These are phyloP conservation scores for Rotaria macrura DNA, from an alignment of 2,888 invertebrate genomes.

Conservation along the genomic window DNA sequence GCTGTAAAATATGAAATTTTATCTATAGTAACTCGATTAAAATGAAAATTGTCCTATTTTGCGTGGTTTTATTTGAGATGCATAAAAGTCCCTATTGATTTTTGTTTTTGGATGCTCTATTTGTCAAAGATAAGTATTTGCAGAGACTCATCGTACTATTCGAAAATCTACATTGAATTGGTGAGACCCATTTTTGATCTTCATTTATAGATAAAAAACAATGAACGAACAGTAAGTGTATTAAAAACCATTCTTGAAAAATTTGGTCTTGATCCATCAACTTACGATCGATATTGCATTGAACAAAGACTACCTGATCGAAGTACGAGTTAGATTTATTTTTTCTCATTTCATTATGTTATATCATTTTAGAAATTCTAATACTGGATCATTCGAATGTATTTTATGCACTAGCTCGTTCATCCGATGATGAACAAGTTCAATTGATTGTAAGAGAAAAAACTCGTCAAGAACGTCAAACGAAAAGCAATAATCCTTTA, in stretches of 20 bases:
- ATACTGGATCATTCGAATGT: constrained; percentile 2
- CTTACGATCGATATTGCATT: not conserved
- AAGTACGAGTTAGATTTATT: not conserved
- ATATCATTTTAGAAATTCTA: not conserved
- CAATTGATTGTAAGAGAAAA: not conserved
- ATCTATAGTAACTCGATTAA: too few species aligned
- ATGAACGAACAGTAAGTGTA: constrained; percentile 1
- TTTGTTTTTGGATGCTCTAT: too few species aligned
- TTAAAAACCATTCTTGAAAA: not conserved
- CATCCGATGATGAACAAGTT: not conserved
- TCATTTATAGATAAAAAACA: not conserved
- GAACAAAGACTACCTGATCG: not conserved
- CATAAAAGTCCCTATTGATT: too few species aligned
- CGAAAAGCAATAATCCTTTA: not conserved
- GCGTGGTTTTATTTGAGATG: too few species aligned
- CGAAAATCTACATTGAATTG: not conserved
- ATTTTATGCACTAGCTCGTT: not conserved
- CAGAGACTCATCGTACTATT: not conserved
- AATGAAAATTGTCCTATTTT: too few species aligned
- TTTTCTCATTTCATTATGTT: not conserved
- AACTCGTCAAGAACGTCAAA: not conserved
- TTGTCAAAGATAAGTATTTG: not conserved
- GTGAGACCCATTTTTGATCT: not conserved
- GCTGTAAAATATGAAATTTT: too few species aligned
- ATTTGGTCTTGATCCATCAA: not conserved